Evolutionary conservation across 2,113 vertebrate genomes (phyloP).

Genomic region (Vidua chalybeata): DNA sequence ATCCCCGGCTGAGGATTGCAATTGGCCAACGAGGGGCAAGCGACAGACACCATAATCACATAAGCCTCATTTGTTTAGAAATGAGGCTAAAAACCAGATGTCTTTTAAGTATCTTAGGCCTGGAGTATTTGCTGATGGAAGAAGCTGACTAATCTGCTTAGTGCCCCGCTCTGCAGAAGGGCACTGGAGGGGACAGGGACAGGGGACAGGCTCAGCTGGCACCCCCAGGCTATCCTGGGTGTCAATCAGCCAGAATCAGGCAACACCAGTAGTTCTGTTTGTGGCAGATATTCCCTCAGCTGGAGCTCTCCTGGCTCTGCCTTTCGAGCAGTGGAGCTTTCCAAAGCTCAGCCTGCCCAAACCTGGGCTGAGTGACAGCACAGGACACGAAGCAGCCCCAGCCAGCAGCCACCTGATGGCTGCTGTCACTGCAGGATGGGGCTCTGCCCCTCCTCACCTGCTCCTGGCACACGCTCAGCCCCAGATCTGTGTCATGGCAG

Average conservation of each 20-base stretch:
- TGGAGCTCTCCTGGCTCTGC: neutral
- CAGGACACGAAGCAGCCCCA: neutral
- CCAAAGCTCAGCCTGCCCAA: neutral
- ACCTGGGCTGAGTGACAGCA: neutral
- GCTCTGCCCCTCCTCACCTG: neutral
- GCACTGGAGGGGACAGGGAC: neutral
- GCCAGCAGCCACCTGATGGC: neutral
- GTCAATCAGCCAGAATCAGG: neutral
- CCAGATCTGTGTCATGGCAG: neutral
- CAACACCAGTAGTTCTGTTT: neutral
- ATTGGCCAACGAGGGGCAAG: neutral
- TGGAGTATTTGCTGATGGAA: neutral
- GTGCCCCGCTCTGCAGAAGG: neutral
- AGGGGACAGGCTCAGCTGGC: neutral
- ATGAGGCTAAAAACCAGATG: slow-evolving; percentile 53
- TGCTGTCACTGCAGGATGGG: neutral
- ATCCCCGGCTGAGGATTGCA: neutral
- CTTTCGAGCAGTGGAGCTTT: neutral
- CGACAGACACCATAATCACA: slow-evolving; percentile 27
- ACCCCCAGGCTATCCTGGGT: neutral
- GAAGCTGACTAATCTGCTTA: slow-evolving; percentile 39
- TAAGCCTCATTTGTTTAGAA: slow-evolving; percentile 41
- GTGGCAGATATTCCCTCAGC: neutral
- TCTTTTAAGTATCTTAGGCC: slow-evolving; percentile 44
- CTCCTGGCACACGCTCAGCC: neutral